These are phyloP conservation scores for Latrodectus hesperus DNA, from an alignment of 2,888 invertebrate genomes.

Conservation along the genomic window DNA sequence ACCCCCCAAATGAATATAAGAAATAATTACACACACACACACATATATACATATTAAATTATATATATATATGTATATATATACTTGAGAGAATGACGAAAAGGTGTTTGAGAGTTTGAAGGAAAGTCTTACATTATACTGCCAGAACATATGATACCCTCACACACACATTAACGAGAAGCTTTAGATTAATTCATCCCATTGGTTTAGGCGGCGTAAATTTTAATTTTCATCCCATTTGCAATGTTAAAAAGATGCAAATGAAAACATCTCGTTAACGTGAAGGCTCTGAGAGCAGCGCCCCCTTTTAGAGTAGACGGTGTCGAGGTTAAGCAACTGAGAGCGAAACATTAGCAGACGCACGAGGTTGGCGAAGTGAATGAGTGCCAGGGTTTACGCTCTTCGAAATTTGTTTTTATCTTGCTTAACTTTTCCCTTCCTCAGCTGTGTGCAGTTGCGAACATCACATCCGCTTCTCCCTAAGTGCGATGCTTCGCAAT, in stretches of 20 bases:
- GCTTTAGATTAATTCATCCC: conserved; percentile 62
- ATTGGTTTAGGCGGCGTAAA: conserved; percentile 67
- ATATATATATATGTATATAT: no score
- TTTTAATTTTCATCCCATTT: conserved; percentile 67
- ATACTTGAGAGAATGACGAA: no score
- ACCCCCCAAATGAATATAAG: no score
- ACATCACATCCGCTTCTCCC: not conserved
- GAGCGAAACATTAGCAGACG: conserved; percentile 46
- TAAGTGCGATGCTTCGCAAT: conserved; percentile 31
- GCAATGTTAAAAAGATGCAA: conserved; percentile 69
- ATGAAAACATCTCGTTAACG: conserved; percentile 66
- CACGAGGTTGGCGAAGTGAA: conserved; percentile 53
- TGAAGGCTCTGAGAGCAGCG: conserved; percentile 34
- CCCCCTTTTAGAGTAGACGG: conserved; percentile 27
- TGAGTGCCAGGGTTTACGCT: conserved; percentile 3
- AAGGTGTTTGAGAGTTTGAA: no score
- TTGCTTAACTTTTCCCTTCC: conserved; percentile 6
- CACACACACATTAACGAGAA: conserved; percentile 47
- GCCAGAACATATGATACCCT: no score
- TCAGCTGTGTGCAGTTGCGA: not conserved
- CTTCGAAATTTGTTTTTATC: conserved; percentile 13
- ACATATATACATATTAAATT: no score
- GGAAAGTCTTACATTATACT: no score
- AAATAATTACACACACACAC: no score
- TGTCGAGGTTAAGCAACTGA: conserved; percentile 53